These are phyloP conservation scores for Apogon hyalosoma DNA, from an alignment of 2,797 vertebrate genomes.

Conservation along the genomic window DNA sequence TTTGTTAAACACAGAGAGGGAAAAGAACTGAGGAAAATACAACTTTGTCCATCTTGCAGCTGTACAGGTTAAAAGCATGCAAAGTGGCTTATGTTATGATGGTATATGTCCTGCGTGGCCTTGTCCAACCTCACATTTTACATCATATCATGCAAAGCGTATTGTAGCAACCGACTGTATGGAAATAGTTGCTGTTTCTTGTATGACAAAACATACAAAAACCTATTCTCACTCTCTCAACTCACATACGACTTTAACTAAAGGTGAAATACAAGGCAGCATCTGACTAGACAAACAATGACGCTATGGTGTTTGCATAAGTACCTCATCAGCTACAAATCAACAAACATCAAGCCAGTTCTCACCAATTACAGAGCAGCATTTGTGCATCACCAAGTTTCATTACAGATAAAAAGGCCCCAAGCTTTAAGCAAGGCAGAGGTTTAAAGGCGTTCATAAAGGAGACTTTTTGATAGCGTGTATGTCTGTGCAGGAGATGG, in stretches of 20 bases:
- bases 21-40: conserved; percentile 44
- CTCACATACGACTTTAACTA: conserved; percentile 2
- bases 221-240: not conserved
- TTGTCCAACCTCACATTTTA: conserved; percentile 32
- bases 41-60: conserved; percentile 46
- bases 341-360: conserved; percentile 66
- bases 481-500: conserved; percentile 56
- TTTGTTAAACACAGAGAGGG: conserved; percentile 65
- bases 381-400: conserved; percentile 58
- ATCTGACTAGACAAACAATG: conserved; percentile 31
- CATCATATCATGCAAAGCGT: not conserved
- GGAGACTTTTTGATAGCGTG: conserved; percentile 57
- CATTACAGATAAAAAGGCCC: conserved; percentile 57
- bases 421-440: conserved; percentile 42
- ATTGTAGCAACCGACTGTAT: conserved; percentile 12
- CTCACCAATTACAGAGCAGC: conserved; percentile 61
- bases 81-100: conserved; percentile 2
- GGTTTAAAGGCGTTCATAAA: conserved; percentile 56
- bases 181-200: conserved; percentile 5
- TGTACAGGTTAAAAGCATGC: conserved; percentile 47
- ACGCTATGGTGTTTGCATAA: conserved; percentile 51
- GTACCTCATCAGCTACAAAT: conserved; percentile 59
- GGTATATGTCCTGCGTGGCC: conserved; percentile 13
- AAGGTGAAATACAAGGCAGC: conserved; percentile 21
- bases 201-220: not conserved